These are phyloP conservation scores for Parascotia fuliginaria DNA, from an alignment of 2,888 invertebrate genomes.

Conservation along the genomic window DNA sequence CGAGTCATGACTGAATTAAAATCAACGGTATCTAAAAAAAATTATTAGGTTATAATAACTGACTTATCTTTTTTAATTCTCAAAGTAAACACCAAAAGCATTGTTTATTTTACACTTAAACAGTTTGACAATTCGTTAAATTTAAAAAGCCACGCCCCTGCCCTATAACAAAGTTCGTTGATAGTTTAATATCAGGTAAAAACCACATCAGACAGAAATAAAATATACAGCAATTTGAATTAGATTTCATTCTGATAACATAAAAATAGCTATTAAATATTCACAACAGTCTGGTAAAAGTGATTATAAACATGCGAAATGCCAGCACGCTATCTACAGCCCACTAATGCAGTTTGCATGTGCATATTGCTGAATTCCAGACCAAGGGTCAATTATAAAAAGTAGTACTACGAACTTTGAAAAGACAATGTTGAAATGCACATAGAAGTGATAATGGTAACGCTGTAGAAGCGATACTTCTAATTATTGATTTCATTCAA, in stretches of 20 bases:
- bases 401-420: background rate
- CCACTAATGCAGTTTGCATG: conserved; percentile 19
- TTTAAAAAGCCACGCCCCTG: too few species aligned
- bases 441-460: too few species aligned
- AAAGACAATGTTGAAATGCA: background rate
- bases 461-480: too few species aligned
- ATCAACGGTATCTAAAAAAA: too few species aligned
- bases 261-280: conserved; percentile 18
- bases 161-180: conserved; percentile 20
- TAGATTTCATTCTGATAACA: conserved; percentile 22
- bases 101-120: too few species aligned
- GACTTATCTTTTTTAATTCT: too few species aligned
- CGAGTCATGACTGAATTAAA: too few species aligned
- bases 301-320: conserved; percentile 51
- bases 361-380: conserved; percentile 1
- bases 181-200: conserved; percentile 16
- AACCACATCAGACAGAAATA: conserved; percentile 15
- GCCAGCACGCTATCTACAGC: conserved; percentile 44
- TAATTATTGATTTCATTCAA: too few species aligned
- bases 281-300: conserved; percentile 34
- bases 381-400: background rate
- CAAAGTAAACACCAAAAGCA: background rate
- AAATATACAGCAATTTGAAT: conserved; percentile 20
- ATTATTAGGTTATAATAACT: too few species aligned
- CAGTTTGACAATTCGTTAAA: too few species aligned